Base-by-base conservation (phyloP, 2,888 invertebrate genomes). In the Cabera pusaria region DNA sequence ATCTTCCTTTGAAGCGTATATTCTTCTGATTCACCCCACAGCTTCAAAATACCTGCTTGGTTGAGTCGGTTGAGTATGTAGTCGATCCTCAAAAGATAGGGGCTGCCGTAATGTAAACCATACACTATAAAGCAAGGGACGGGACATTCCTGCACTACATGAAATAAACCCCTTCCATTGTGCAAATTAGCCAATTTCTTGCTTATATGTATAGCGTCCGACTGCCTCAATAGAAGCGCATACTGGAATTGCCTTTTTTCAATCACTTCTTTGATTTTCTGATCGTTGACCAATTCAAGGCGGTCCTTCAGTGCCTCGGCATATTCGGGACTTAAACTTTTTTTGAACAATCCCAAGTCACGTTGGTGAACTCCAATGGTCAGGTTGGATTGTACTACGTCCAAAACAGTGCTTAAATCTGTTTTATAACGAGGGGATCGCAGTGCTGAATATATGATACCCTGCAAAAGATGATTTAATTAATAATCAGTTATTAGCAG, bases 81-180 rank as follows among this genome's bases (percentile, higher is more conserved):
- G 44, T 91, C 77, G 2, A 92, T 27, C 32, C 76, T 80, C 4
- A 74, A 78, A 26, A 90, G 61, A 56, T 90, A 91, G 0, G 91
- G 91, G 14, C 91, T 91, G 1, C 92, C 92, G 46, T 90, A 90
- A n/a, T 86, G 82, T 5, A 91, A 67, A 0, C 90, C 90, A 41
- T 90, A 91, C 0, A 91, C 91, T 0, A 90, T 83, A 7, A 83
- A 82, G 57, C 90, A 90, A 0, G 91, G 91, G 0, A 91, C 77
- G 6, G 91, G 90, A 50, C 92, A 91, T 12, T 88, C 83, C 4
- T 56, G 49, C 58, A 90, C 83, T 0, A 81, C 68, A 49, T 91
- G 90, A 44, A 76, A 91, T 0, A 90, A 19, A 0, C 89, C 85
- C 19, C 83, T 78, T 0, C 90, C 90, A 14, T 75, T 54, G 6